Percentiles rank a stretch among this genome's conserved stretches.
These are phyloP conservation scores for Rhynchonycteris naso DNA, from an alignment of 2,797 vertebrate genomes.

Conservation along the genomic window DNA sequence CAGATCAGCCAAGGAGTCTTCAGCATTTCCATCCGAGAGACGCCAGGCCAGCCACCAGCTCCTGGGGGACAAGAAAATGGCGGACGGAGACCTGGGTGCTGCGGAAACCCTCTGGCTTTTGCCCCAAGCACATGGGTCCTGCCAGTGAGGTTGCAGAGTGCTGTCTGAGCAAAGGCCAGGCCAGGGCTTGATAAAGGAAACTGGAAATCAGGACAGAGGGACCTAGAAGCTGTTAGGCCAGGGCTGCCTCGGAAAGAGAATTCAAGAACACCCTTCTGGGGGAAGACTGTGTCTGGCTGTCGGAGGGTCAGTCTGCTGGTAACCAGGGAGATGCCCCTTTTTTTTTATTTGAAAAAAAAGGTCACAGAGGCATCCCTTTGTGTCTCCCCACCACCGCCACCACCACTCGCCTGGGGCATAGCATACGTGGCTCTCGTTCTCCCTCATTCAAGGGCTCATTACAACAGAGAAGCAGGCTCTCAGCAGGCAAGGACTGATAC, in stretches of 20 bases:
- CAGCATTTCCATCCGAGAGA: constrained; percentile 78
- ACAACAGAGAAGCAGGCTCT: background rate
- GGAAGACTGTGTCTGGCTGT: background rate
- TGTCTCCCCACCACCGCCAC: too few relatives aligned
- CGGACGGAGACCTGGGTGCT: background rate
- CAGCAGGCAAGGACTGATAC: rapidly evolving
- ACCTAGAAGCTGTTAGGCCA: background rate
- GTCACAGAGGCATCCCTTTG: background rate
- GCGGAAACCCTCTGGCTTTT: rapidly evolving
- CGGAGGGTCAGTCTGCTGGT: background rate
- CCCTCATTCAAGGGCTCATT: rapidly evolving
- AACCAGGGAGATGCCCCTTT: background rate
- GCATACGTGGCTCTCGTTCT: rapidly evolving
- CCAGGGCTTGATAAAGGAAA: background rate
- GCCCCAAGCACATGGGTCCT: background rate
- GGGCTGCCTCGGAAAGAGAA: background rate
- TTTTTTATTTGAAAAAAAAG: background rate
- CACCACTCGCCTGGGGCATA: too few relatives aligned
- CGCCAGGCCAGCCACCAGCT: constrained; percentile 7
- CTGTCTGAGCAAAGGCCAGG: background rate
- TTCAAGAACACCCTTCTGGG: background rate
- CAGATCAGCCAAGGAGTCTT: constrained; percentile 85
- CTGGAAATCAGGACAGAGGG: background rate
- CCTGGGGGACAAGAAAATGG: background rate
- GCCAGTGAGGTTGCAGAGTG: background rate